Evolutionary conservation across 2,113 vertebrate genomes (phyloP), one percentile per base, ranked within the genome.

Genomic region (Oryctolagus cuniculus): DNA sequence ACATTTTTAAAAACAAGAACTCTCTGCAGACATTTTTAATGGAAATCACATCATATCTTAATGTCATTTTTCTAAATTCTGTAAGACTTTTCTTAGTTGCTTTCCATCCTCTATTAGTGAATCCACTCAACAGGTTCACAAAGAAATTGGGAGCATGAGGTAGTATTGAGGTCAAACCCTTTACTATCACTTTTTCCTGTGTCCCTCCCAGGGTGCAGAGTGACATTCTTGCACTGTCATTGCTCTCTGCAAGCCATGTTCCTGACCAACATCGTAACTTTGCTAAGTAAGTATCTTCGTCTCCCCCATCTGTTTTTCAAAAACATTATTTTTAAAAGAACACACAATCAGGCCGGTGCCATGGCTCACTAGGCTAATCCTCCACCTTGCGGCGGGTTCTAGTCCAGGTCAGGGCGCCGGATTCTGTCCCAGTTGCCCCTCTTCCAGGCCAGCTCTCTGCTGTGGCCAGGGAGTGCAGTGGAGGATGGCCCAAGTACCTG

Each of bases 231-330:
- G 29, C 6, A 86, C 69, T 8, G 90, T 3, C 1, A 89, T 55
- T 94, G 34, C 64, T 84, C 75, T 93, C 64, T 55, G 27, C 17
- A 72, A 58, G 3, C 21, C 49, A 36, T 79, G 44, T 88, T 85
- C 61, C 73, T 88, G 21, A 81, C 75, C 3, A 53, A 13, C 16
- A 73, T 8, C 8, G 84, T 85, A 72, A 55, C 55, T 81, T 73
- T 31, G 55, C 15, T 90, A 93, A 93, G n/a, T 38, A 89, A 89
- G 44, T 84, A 25, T 79, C 4, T 87, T 91, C 87, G 79, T 87
- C 22, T 72, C 75, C 15, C 19, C 44, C 77, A 15, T 88, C 91
- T 88, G 6, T 64, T 85, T 63, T 58, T 63, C 58, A 31, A 92
- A n/a, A 92, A 66, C 8, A 85, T 82, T 77, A 81, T 5, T 69